These are phyloP conservation scores for Sussaba pulchella DNA, from an alignment of 2,888 invertebrate species.

Conservation along the genomic window DNA sequence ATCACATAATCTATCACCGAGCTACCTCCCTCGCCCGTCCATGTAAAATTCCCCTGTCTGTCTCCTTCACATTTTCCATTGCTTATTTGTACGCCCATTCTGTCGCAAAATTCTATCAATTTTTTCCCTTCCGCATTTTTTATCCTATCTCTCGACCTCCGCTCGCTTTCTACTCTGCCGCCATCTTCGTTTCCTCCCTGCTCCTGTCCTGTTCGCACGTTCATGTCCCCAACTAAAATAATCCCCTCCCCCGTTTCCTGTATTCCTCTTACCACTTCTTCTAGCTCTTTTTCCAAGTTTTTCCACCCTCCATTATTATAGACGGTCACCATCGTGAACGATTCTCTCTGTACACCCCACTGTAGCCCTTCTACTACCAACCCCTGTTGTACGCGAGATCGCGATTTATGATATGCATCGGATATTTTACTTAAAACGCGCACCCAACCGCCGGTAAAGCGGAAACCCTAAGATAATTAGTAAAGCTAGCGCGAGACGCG, in stretches of 20 bases:
- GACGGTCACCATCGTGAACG: not conserved
- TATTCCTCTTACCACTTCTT: not conserved
- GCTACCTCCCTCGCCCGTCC: not conserved
- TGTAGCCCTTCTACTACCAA: not conserved
- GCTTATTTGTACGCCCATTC: not conserved
- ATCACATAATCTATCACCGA: slow-evolving; percentile 14
- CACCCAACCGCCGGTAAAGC: too few relatives aligned
- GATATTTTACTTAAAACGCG: too few relatives aligned
- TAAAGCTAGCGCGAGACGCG: too few relatives aligned
- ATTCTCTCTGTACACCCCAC: not conserved
- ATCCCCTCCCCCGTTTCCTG: not conserved
- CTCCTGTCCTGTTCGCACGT: slow-evolving; percentile 3
- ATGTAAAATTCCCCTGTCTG: slow-evolving; percentile 15
- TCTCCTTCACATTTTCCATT: slow-evolving; percentile 33
- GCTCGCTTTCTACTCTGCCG: not conserved
- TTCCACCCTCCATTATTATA: slow-evolving; percentile 32
- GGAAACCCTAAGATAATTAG: too few relatives aligned
- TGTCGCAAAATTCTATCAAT: not conserved
- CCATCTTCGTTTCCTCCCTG: slow-evolving; percentile 3
- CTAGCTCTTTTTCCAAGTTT: not conserved
- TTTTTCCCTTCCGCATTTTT: slow-evolving; percentile 17
- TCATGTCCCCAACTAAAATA: slow-evolving; percentile 20
- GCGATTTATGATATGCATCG: too few relatives aligned
- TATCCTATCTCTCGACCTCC: slow-evolving; percentile 8
- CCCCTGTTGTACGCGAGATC: too few relatives aligned